Evolutionary conservation across 2,797 vertebrate species (phyloP).

Genomic region (Lacerta agilis): DNA sequence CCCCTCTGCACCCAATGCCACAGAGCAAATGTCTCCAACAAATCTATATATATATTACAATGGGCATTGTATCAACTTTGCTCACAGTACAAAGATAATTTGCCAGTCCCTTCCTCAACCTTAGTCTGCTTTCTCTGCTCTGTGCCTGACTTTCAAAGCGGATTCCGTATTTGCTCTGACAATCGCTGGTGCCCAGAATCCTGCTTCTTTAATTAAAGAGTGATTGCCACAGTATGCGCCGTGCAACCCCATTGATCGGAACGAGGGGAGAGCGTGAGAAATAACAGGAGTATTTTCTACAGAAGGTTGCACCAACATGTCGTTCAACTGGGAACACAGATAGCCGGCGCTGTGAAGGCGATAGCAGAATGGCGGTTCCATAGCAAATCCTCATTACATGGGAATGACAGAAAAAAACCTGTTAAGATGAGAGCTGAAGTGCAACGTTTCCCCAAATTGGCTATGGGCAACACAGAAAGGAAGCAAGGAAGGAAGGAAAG

Average conservation of each 20-base stretch:
- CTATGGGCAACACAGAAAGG: not conserved
- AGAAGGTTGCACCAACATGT: not conserved
- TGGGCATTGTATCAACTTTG: not conserved
- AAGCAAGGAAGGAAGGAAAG: not conserved
- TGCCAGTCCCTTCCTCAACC: not conserved
- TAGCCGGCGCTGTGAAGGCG: not conserved
- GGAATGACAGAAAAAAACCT: not conserved
- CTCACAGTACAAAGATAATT: slow-evolving; percentile 12
- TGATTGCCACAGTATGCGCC: not conserved
- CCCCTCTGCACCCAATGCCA: not conserved
- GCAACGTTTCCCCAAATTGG: not conserved
- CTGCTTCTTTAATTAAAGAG: slow-evolving; percentile 25
- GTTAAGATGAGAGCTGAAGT: not conserved
- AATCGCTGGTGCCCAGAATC: not conserved
- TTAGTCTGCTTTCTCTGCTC: not conserved
- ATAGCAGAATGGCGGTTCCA: not conserved
- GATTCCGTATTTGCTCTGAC: not conserved
- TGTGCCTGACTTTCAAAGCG: not conserved
- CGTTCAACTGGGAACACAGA: not conserved
- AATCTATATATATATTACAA: not conserved
- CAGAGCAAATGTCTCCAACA: slow-evolving; percentile 2
- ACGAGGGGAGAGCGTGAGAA: not conserved
- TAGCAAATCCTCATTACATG: not conserved
- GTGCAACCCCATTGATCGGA: slow-evolving; percentile 3
- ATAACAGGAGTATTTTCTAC: not conserved